Base-by-base conservation (phyloP, 2,797 vertebrate genomes). In the Apogon talboti region DNA sequence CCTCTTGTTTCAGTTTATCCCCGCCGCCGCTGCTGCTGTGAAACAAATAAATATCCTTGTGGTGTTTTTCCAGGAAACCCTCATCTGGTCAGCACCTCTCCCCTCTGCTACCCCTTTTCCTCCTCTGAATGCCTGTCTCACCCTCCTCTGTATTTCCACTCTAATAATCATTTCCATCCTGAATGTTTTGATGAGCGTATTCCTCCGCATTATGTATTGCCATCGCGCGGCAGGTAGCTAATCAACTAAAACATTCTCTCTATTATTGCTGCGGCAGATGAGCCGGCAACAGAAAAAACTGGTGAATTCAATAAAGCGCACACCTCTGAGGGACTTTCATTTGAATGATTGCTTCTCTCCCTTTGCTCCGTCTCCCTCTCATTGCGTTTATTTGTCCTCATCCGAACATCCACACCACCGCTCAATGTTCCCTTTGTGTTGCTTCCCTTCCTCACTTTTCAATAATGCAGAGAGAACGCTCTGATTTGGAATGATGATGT, bases 231-330 rank as follows among this genome's bases (percentile, higher is more conserved):
- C 88, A 91, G 85, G 85, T 87, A 91, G 77, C 87, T 92, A 91
- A 92, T 92, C 88, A 91, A 83, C 81, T 90, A 90, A 90, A 91
- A 82, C 78, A 84, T 87, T 87, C 54, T 85, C 88, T 91, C 83
- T 82, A 86, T 92, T 91, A 92, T 89, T 90, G 80, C 84, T 16
- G 15, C 72, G 47, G 66, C 80, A 89, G 78, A 87, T 75, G 81
- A 90, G 81, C 76, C 59, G 14, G 83, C 66, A 81, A 86, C 76
- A 86, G 79, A 71, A 72, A 78, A 64, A 78, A 82, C 63, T 13
- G 57, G 70, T 54, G 65, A 82, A 91, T 91, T 90, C 83, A 91
- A 90, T 91, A 88, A 91, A 88, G 82, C n/a, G 0, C 30, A 50
- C 82, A 76, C 63, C 79, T 85, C 83, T 57, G 46, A 88, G 81